Conservation (phyloP, 2,797 vertebrate species). For the Carcharodon carcharias region DNA sequence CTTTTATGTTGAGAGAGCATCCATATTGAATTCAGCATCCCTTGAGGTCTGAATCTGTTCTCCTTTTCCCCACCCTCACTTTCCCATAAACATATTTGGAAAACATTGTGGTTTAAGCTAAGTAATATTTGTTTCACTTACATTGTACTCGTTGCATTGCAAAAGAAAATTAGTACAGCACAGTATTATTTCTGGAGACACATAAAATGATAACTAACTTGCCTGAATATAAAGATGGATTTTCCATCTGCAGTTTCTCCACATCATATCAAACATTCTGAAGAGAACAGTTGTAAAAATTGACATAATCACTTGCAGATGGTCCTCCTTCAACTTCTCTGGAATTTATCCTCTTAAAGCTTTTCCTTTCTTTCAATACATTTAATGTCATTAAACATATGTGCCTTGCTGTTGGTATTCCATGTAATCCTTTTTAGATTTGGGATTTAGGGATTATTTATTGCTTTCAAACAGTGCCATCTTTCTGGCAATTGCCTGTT, state of each 20-base stretch:
- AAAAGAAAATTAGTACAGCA: not conserved
- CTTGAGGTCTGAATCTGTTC: not conserved
- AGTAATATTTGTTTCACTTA: not conserved
- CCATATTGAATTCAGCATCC: not conserved
- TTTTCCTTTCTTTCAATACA: not conserved
- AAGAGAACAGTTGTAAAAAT: not conserved
- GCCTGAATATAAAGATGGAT: not conserved
- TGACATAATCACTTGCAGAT: slow-evolving; percentile 31
- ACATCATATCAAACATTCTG: not conserved
- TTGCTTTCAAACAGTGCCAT: not conserved
- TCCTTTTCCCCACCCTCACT: not conserved
- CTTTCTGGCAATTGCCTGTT: not conserved
- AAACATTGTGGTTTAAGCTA: not conserved
- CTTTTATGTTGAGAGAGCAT: not conserved
- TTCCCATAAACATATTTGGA: not conserved
- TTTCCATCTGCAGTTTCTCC: slow-evolving; percentile 15
- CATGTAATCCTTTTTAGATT: slow-evolving; percentile 15
- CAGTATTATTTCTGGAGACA: not conserved
- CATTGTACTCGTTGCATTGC: not conserved
- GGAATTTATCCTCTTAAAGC: slow-evolving; percentile 17
- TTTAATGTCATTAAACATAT: slow-evolving; percentile 19
- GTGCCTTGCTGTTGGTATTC: slow-evolving; percentile 20
- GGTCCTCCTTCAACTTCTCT: not conserved
- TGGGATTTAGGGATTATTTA: slow-evolving; percentile 17
- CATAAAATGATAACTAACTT: not conserved